phyloP scores from a whole-genome alignment of 1,140 invertebrate genomes.

The Scaptomyza hsui region DNA sequence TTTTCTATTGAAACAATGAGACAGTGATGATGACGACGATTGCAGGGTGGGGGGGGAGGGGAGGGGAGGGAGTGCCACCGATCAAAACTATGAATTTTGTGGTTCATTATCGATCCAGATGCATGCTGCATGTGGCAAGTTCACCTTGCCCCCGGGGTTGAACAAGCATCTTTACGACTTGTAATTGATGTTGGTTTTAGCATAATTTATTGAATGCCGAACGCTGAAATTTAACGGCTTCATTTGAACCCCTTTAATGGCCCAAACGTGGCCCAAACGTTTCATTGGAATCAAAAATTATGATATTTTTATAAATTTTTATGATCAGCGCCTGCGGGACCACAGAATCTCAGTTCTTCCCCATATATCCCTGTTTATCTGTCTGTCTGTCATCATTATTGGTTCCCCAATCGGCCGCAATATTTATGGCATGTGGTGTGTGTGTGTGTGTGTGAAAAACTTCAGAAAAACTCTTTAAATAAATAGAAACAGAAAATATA shows the following conservation, averaged over 20 bases:
- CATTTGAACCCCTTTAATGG: slow-evolving; percentile 80
- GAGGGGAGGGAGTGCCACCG: slow-evolving; percentile 34
- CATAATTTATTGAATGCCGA: slow-evolving; percentile 77
- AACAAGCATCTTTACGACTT: slow-evolving; percentile 62
- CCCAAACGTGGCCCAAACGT: slow-evolving; percentile 36
- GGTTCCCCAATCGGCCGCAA: slow-evolving; percentile 14
- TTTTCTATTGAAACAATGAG: slow-evolving; percentile 78
- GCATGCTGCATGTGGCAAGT: slow-evolving; percentile 38
- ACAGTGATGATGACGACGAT: slow-evolving; percentile 37
- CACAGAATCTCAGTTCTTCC: slow-evolving; percentile 59
- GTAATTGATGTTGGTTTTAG: slow-evolving; percentile 81
- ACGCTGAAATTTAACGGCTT: slow-evolving; percentile 79
- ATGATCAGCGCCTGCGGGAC: slow-evolving; percentile 44
- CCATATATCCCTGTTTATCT: background rate
- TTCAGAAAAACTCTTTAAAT: slow-evolving; percentile 3
- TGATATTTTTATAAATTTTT: slow-evolving; percentile 82
- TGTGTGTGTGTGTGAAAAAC: slow-evolving; percentile 55
- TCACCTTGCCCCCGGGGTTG: slow-evolving; percentile 31
- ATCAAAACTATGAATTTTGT: slow-evolving; percentile 51
- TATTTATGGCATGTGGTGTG: slow-evolving; percentile 73
- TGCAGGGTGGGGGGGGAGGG: too few relatives aligned
- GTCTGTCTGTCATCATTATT: slow-evolving; percentile 33
- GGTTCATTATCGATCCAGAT: slow-evolving; percentile 51
- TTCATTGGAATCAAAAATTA: slow-evolving; percentile 75
- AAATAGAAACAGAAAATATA: too few relatives aligned